phyloP scores from a whole-genome alignment of 2,113 vertebrate genomes.

The Vimba vimba region DNA sequence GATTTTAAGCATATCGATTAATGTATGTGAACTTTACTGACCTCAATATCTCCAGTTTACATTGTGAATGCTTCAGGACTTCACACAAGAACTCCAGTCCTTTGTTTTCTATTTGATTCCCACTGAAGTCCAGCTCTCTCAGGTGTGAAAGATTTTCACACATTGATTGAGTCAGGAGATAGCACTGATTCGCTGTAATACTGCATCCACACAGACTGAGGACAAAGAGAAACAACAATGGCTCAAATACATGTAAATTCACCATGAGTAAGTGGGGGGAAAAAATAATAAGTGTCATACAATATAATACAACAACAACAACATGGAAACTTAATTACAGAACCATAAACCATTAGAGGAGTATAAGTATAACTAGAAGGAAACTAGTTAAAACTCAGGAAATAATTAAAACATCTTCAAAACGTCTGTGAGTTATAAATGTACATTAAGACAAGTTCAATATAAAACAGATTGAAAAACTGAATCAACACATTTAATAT shows the following conservation, averaged over 20 bases:
- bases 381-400: no score
- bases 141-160: background rate
- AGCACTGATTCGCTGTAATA: background rate
- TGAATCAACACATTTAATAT: no score
- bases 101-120: background rate
- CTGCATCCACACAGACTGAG: background rate
- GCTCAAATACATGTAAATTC: background rate
- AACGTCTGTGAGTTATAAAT: no score
- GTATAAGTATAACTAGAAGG: no score
- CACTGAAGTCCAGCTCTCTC: background rate
- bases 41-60: no score
- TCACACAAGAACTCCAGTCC: fast-evolving
- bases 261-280: background rate
- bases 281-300: no score
- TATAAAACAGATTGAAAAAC: no score
- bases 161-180: background rate
- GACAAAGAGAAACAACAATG: background rate
- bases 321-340: background rate
- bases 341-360: background rate
- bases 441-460: no score
- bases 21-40: background rate
- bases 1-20: background rate
- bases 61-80: background rate
- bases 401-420: no score
- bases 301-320: background rate